Evolutionary conservation across 2,888 invertebrate genomes (phyloP), one percentile per base, ranked within the genome.

Genomic region (Campoplex nolae): DNA sequence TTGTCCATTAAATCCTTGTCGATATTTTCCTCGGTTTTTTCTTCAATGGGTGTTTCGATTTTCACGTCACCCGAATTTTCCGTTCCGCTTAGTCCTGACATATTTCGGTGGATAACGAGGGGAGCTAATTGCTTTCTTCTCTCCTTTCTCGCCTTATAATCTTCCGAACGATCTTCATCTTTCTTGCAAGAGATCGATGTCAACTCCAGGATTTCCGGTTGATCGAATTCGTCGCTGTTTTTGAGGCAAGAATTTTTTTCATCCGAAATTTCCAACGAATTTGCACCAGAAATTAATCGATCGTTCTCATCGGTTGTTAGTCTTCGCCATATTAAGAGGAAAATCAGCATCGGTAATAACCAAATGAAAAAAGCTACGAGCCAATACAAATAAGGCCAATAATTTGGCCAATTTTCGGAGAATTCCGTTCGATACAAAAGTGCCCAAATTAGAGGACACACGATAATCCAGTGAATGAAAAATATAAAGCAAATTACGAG

Each of bases 391-490:
- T 85, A 87, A 0, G 84, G 85, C 90, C 89, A 92, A 23, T 62
- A 81, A 2, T 75, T 18, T 1, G 90, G 84, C 90, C 89, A 88
- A 35, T 82, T 45, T 7, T 71, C 62, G 4, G 80, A 68, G 42
- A 80, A 82, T 7, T 23, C 3, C 0, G 81, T 83, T 13, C 84
- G 65, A 65, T 88, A 85, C 1, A 90, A 80, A 38, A 89, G 54
- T 2, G 90, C 88, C 89, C 92, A 94, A n/a, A 93, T 76, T 38
- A 94, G 79, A 1, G 94, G 94, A 71, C 92, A 91, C 13, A 93
- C 45, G 54, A 95, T 87, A 18, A 95, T 90, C 95, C 95, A 95
- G 85, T 93, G 94, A 42, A 93, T 67, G 32, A 94, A 23, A 92
- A 94, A 88, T 89, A 90, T 82, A 8, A 85, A 58, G 77, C 81